Percentiles rank a stretch among this genome's conserved stretches.
These are phyloP conservation scores for Drosophila tani DNA, from an alignment of 1,140 invertebrate species.

Conservation along the genomic window DNA sequence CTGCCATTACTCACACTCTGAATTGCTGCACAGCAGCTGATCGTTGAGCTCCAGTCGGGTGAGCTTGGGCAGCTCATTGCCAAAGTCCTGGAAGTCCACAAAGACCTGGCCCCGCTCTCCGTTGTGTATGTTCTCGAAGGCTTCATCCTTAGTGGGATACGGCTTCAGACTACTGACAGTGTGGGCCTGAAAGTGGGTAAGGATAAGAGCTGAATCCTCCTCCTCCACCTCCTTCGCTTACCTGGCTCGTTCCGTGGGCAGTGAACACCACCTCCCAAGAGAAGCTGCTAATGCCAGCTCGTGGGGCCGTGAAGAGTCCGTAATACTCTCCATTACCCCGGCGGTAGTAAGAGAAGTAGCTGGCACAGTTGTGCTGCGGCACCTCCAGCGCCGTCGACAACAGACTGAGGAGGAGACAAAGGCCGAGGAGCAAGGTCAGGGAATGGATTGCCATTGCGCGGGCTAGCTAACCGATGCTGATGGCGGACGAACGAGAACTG, in stretches of 20 bases:
- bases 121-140: conserved; percentile 38
- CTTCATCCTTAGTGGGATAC: conserved; percentile 48
- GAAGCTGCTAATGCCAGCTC: conserved; percentile 39
- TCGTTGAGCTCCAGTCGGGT: conserved; percentile 40
- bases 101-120: conserved; percentile 44
- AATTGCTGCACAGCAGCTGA: conserved; percentile 35
- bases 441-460: conserved; percentile 38
- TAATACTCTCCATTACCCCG: conserved; percentile 22
- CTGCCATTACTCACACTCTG: conserved; percentile 48
- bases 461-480: conserved; percentile 43
- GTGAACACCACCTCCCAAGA: conserved; percentile 48
- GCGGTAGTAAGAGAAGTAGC: conserved; percentile 32
- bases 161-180: conserved; percentile 40
- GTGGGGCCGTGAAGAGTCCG: conserved; percentile 44
- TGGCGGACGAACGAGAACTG: conserved; percentile 46
- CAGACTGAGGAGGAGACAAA: conserved; percentile 43
- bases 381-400: conserved; percentile 9
- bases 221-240: neutral
- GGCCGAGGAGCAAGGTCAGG: conserved; percentile 34
- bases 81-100: conserved; percentile 40
- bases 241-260: conserved; percentile 26
- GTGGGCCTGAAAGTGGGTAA: conserved; percentile 18
- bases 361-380: conserved; percentile 46
- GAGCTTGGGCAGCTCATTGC: conserved; percentile 57
- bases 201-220: neutral